These are phyloP conservation scores for Ceratina calcarata DNA, from an alignment of 1,140 invertebrate genomes.

Conservation along the genomic window DNA sequence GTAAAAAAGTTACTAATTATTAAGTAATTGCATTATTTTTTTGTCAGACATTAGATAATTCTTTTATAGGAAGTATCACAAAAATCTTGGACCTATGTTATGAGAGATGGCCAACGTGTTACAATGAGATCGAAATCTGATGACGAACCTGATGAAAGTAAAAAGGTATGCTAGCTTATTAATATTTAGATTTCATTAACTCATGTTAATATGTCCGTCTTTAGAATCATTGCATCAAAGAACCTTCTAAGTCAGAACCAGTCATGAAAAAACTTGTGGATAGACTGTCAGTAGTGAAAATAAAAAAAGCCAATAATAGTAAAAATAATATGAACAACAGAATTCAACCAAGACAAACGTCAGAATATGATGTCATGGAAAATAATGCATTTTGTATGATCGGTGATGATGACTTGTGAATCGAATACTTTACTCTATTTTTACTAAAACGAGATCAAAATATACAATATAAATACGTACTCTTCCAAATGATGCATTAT, in stretches of 20 bases:
- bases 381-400: slow-evolving; percentile 95
- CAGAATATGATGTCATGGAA: slow-evolving; percentile 86
- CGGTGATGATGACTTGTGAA: slow-evolving; percentile 92
- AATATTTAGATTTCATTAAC: slow-evolving; percentile 9
- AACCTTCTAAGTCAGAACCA: slow-evolving; percentile 72
- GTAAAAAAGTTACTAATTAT: slow-evolving; percentile 51
- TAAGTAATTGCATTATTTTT: slow-evolving; percentile 57
- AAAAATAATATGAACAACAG: slow-evolving; percentile 79
- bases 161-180: slow-evolving; percentile 48
- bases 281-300: slow-evolving; percentile 74
- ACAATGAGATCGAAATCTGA: slow-evolving; percentile 66
- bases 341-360: slow-evolving; percentile 83
- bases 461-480: slow-evolving; percentile 8
- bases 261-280: slow-evolving; percentile 78
- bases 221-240: slow-evolving; percentile 27
- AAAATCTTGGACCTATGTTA: slow-evolving; percentile 81
- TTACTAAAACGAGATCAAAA: slow-evolving; percentile 4
- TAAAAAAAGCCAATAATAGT: slow-evolving; percentile 73
- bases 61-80: slow-evolving; percentile 61
- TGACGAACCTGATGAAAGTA: slow-evolving; percentile 64
- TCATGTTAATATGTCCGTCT: neutral
- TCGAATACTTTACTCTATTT: slow-evolving; percentile 18
- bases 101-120: slow-evolving; percentile 81
- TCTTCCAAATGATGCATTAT: neutral
- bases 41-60: slow-evolving; percentile 70